These are phyloP conservation scores for Engraulis encrasicolus DNA, from an alignment of 2,113 vertebrate genomes.

Conservation along the genomic window DNA sequence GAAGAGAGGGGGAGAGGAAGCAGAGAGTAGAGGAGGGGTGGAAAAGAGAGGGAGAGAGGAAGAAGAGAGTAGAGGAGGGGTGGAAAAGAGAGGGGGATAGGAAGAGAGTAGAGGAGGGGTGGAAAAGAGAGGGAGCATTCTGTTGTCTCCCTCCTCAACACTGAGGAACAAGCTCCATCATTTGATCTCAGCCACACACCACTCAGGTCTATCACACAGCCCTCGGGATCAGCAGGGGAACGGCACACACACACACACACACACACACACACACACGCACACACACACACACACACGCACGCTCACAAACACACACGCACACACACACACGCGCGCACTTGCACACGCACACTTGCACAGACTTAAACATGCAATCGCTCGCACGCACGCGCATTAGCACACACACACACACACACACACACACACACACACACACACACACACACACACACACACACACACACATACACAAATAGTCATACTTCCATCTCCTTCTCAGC, in stretches of 20 bases:
- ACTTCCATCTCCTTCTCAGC: not conserved
- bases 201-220: not conserved
- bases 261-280: not conserved
- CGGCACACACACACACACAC: not conserved
- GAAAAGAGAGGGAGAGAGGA: not conserved
- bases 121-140: not conserved
- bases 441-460: too few relatives aligned
- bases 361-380: too few relatives aligned
- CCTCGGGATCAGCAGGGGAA: not conserved
- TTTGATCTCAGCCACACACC: not conserved
- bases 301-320: not conserved
- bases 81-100: not conserved
- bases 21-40: not conserved
- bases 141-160: not conserved
- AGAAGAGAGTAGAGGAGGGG: not conserved
- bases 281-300: not conserved
- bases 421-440: too few relatives aligned
- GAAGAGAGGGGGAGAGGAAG: not conserved
- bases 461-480: not conserved
- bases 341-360: too few relatives aligned
- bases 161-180: constrained; percentile 15
- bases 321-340: not conserved
- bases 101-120: too few relatives aligned
- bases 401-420: too few relatives aligned
- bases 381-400: too few relatives aligned